These are phyloP conservation scores for Kryptolebias ocellatus DNA, from an alignment of 2,797 vertebrate genomes.

Conservation along the genomic window DNA sequence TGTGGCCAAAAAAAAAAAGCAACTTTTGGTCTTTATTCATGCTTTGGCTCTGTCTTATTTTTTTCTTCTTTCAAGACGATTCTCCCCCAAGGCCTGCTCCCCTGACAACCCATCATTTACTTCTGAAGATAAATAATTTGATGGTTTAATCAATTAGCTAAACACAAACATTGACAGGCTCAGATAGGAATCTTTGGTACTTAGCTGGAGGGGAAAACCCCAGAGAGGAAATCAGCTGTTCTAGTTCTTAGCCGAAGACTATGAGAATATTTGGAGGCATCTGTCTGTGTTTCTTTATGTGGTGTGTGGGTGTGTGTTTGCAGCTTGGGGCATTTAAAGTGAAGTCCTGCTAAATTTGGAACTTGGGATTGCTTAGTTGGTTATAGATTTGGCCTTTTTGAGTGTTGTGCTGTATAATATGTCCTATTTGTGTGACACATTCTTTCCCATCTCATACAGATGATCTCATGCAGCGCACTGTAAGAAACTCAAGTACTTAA, in stretches of 20 bases:
- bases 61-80: conserved; percentile 50
- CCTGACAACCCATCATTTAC: conserved; percentile 63
- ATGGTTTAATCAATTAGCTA: conserved; percentile 78
- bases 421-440: conserved; percentile 6
- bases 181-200: conserved; percentile 73
- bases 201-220: conserved; percentile 61
- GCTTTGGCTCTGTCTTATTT: conserved; percentile 56
- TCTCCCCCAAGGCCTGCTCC: conserved; percentile 49
- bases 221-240: conserved; percentile 74
- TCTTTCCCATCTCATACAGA: conserved; percentile 5
- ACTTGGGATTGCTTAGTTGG: conserved; percentile 14
- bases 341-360: conserved; percentile 28
- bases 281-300: conserved; percentile 21
- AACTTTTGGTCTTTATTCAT: conserved; percentile 69
- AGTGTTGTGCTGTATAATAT: conserved; percentile 8
- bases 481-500: conserved; percentile 5
- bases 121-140: conserved; percentile 73
- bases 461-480: neutral
- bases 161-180: conserved; percentile 77
- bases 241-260: conserved; percentile 54
- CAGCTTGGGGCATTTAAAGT: conserved; percentile 18
- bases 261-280: conserved; percentile 53
- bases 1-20: conserved; percentile 62
- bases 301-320: conserved; percentile 24
- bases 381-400: neutral